Percentiles rank a stretch among this genome's conserved stretches.
Evolutionary conservation across 2,888 invertebrate species (phyloP).

Genomic region (Cheilosia soror): DNA sequence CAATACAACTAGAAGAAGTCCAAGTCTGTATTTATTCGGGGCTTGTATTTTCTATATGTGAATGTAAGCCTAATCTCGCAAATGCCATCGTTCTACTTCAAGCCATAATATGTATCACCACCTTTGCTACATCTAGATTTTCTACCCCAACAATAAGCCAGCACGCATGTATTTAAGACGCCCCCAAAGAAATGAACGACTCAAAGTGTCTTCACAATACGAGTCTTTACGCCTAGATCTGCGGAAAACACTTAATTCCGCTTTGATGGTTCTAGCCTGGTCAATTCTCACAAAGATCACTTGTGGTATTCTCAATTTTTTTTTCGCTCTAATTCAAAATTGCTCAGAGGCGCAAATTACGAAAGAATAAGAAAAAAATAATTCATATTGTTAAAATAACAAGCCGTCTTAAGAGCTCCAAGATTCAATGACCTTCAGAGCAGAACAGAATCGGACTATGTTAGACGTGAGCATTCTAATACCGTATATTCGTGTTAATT

Average conservation of each 20-base stretch:
- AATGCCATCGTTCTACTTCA: conserved; percentile 7
- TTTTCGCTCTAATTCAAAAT: conserved; percentile 38
- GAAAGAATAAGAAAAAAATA: conserved; percentile 15
- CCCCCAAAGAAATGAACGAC: conserved; percentile 12
- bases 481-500: not conserved
- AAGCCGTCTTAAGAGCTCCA: conserved; percentile 14
- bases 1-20: no score
- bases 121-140: conserved; percentile 24
- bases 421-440: conserved; percentile 41
- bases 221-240: conserved; percentile 1
- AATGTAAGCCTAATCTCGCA: not conserved
- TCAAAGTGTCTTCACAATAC: conserved; percentile 20
- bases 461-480: not conserved
- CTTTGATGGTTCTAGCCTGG: conserved; percentile 2
- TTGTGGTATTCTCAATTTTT: not conserved
- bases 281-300: conserved; percentile 26
- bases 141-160: conserved; percentile 23
- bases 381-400: conserved; percentile 6
- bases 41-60: no score
- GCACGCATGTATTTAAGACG: conserved; percentile 9
- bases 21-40: no score
- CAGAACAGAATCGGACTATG: not conserved
- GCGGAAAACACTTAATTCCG: conserved; percentile 12
- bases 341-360: conserved; percentile 20
- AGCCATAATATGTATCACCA: not conserved